phyloP scores from a whole-genome alignment of 2,113 vertebrate genomes.

The Psilopsiagon aymara region DNA sequence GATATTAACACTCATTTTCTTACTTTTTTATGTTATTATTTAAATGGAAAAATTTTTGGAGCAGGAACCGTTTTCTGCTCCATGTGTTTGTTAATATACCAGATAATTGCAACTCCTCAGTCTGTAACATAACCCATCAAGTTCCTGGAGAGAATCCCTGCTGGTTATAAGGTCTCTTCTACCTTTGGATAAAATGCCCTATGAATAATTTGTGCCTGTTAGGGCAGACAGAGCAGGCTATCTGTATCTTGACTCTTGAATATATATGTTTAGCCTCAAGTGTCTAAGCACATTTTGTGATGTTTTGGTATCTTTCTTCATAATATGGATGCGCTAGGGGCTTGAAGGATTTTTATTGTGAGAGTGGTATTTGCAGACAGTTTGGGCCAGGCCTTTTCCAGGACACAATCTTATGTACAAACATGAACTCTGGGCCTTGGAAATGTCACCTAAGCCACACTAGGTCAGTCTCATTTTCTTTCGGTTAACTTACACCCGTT shows the following conservation, averaged over 20 bases:
- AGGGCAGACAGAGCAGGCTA: not conserved
- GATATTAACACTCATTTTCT: not conserved
- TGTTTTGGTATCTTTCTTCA: not conserved
- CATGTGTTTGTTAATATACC: not conserved
- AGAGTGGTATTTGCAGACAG: not conserved
- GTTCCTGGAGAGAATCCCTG: not conserved
- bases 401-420: not conserved
- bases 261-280: not conserved
- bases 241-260: not conserved
- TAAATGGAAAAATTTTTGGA: not conserved
- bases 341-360: not conserved
- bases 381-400: not conserved
- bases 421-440: not conserved
- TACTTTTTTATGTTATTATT: not conserved
- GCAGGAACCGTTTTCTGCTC: not conserved
- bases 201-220: not conserved
- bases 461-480: not conserved
- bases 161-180: not conserved
- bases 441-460: rapidly evolving
- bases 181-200: not conserved
- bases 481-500: rapidly evolving
- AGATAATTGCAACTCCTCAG: not conserved
- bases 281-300: not conserved
- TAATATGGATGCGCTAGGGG: not conserved
- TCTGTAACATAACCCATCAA: not conserved